Evolutionary conservation across 2,888 invertebrate species (phyloP).

Genomic region (Drosophila diplacantha): DNA sequence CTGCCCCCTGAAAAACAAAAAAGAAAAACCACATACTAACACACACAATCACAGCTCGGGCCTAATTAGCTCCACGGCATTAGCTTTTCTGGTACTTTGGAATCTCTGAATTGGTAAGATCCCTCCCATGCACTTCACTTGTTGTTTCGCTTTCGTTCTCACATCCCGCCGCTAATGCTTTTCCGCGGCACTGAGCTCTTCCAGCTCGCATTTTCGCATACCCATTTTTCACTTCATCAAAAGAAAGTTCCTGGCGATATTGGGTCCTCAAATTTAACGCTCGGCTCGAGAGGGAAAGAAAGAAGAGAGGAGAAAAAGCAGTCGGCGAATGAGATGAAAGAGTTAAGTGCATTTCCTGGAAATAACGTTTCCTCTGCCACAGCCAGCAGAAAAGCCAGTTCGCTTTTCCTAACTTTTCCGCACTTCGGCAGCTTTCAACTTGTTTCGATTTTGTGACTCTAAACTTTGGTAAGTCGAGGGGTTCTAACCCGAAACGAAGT

Average conservation of each 20-base stretch:
- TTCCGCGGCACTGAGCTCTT: slow-evolving; percentile 21
- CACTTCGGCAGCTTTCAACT: slow-evolving; percentile 34
- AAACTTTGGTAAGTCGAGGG: background rate
- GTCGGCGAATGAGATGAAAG: slow-evolving; percentile 15
- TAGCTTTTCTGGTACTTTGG: slow-evolving; percentile 18
- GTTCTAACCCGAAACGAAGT: slow-evolving; percentile 4
- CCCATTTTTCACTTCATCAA: slow-evolving; percentile 29
- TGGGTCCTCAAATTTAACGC: slow-evolving; percentile 32
- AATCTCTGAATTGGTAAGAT: slow-evolving; percentile 25
- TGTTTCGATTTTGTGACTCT: slow-evolving; percentile 20
- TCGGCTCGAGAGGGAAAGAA: slow-evolving; percentile 12
- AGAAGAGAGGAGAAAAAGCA: slow-evolving; percentile 1
- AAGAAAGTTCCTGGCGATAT: slow-evolving; percentile 36
- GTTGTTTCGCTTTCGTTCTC: slow-evolving; percentile 43
- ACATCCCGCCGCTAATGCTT: slow-evolving; percentile 30
- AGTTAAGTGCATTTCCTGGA: slow-evolving; percentile 61
- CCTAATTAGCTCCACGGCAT: slow-evolving; percentile 54
- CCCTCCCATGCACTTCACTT: slow-evolving; percentile 16
- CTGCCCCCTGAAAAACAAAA: slow-evolving; percentile 9
- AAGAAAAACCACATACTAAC: slow-evolving; percentile 15
- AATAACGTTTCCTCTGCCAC: slow-evolving; percentile 58
- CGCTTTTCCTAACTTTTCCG: slow-evolving; percentile 31
- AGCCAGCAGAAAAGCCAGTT: slow-evolving; percentile 23
- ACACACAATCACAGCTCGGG: slow-evolving; percentile 29
- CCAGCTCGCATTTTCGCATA: slow-evolving; percentile 26